A percentile compares a stretch with the other conserved stretches of the same genome.
phyloP scores from a whole-genome alignment of 2,797 vertebrate species.

The Rhadinocentrus ornatus region DNA sequence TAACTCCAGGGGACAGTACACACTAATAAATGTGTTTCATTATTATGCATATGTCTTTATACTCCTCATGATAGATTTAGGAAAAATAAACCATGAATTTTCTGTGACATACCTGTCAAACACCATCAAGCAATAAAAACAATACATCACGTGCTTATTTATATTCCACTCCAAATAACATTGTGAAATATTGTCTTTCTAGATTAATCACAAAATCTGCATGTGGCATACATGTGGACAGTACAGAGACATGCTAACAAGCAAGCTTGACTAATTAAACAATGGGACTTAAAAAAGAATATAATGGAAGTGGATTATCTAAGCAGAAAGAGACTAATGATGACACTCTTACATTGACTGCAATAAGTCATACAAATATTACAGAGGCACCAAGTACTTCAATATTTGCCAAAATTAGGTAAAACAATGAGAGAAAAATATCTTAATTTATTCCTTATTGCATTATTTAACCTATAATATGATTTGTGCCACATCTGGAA shows the following conservation, averaged over 20 bases:
- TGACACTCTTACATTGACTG: constrained; percentile 41
- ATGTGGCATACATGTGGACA: constrained; percentile 63
- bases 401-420: constrained; percentile 21
- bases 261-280: constrained; percentile 66
- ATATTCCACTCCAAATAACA: constrained; percentile 77
- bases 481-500: constrained; percentile 6
- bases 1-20: constrained; percentile 85
- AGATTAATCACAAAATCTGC: constrained; percentile 82
- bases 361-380: constrained; percentile 29
- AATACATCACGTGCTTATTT: constrained; percentile 84
- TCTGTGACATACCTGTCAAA: constrained; percentile 77
- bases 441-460: constrained; percentile 17
- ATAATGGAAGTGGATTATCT: constrained; percentile 61
- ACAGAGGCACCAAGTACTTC: constrained; percentile 32
- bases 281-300: constrained; percentile 44
- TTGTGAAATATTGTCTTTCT: constrained; percentile 80
- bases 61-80: constrained; percentile 83
- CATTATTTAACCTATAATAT: constrained; percentile 20
- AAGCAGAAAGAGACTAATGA: constrained; percentile 59
- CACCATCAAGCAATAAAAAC: constrained; percentile 80
- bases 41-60: constrained; percentile 86
- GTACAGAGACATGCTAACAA: constrained; percentile 49
- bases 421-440: constrained; percentile 23
- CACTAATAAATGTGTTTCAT: constrained; percentile 86
- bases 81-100: constrained; percentile 80